These are phyloP conservation scores for Volucella inflata DNA, from an alignment of 2,888 invertebrate species.

Conservation along the genomic window DNA sequence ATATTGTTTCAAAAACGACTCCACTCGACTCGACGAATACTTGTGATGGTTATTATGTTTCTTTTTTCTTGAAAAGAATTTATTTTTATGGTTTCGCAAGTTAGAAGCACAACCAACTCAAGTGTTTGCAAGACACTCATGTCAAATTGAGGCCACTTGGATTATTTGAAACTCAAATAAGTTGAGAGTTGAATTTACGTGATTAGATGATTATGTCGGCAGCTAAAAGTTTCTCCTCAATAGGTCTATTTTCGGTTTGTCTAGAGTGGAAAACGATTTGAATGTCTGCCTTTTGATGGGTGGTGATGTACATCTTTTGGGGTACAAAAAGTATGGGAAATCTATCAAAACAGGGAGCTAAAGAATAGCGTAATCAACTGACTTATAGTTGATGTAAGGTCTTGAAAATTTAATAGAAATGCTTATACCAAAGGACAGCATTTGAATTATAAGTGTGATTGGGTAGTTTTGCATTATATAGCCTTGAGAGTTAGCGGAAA, in stretches of 20 bases:
- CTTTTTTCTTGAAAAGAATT: not conserved
- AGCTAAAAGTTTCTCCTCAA: constrained; percentile 58
- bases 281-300: too few species aligned
- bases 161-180: constrained; percentile 66
- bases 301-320: too few species aligned
- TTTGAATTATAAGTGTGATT: too few species aligned
- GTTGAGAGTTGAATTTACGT: constrained; percentile 56
- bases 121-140: constrained; percentile 67
- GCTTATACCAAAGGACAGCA: too few species aligned
- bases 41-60: not conserved
- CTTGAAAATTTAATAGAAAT: too few species aligned
- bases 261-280: constrained; percentile 3
- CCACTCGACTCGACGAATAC: constrained; percentile 18
- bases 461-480: too few species aligned
- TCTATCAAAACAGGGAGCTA: too few species aligned
- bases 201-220: constrained; percentile 63
- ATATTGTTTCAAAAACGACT: constrained; percentile 41
- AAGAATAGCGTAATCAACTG: too few species aligned
- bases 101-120: constrained; percentile 41
- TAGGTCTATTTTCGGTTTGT: constrained; percentile 28
- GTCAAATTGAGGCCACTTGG: constrained; percentile 66
- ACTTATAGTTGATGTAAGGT: too few species aligned
- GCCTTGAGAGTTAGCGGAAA: too few species aligned
- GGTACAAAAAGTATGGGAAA: too few species aligned
- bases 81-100: constrained; percentile 21